Conservation (phyloP, 2,888 invertebrate genomes). For the Oeneis ivallda region DNA sequence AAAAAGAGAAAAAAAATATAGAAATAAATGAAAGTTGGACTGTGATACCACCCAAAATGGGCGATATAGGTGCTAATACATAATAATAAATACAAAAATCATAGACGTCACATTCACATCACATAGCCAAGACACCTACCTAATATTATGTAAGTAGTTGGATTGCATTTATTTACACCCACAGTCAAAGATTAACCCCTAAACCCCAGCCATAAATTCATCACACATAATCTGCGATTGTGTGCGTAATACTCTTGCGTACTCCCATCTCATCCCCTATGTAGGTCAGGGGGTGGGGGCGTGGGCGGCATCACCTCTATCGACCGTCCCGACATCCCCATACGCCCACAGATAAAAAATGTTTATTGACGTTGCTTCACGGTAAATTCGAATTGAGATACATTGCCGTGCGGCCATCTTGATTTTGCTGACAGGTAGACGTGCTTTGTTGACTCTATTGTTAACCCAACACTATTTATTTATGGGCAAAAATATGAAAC, state of each 20-base stretch:
- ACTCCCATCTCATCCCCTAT: constrained; percentile 54
- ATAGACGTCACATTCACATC: too few relatives aligned
- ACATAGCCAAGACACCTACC: not conserved
- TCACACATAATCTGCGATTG: constrained; percentile 30
- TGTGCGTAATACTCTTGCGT: constrained; percentile 50
- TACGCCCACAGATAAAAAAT: constrained; percentile 52
- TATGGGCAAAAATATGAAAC: too few relatives aligned
- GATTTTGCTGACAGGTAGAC: constrained; percentile 26
- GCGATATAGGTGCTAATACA: too few relatives aligned
- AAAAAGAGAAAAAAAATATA: too few relatives aligned
- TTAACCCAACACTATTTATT: too few relatives aligned
- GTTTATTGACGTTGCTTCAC: constrained; percentile 43
- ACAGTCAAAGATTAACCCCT: not conserved
- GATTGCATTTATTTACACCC: not conserved
- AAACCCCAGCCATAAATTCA: constrained; percentile 26
- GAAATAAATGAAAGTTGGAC: too few relatives aligned
- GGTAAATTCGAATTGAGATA: constrained; percentile 33
- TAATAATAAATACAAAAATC: too few relatives aligned
- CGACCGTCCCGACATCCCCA: constrained; percentile 54
- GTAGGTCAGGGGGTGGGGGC: constrained; percentile 63
- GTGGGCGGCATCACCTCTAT: constrained; percentile 55
- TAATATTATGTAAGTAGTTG: too few relatives aligned
- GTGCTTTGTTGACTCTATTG: not conserved
- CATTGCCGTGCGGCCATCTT: constrained; percentile 29
- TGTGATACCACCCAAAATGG: too few relatives aligned